Conservation (phyloP, 2,113 vertebrate genomes). For the Bos javanicus region DNA sequence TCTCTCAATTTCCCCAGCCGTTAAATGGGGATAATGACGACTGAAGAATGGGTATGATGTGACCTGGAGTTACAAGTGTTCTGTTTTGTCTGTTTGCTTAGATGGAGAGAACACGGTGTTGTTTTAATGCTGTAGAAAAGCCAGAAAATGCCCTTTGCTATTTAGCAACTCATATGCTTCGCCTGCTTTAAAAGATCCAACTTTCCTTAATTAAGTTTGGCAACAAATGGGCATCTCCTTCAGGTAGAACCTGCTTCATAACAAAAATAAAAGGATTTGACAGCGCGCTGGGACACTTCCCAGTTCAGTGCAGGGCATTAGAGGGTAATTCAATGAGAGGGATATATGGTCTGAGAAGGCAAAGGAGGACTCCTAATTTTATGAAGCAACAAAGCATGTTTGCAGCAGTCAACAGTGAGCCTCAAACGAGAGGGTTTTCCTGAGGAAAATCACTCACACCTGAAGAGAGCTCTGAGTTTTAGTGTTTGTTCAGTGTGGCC, state of each 20-base stretch:
- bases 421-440: neutral
- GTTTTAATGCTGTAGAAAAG: neutral
- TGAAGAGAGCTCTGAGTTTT: neutral
- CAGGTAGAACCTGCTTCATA: constrained; percentile 69
- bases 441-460: neutral
- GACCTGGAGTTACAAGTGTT: neutral
- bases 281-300: constrained; percentile 52
- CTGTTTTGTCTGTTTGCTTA: neutral
- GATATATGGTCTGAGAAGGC: constrained; percentile 22
- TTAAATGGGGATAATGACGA: constrained; percentile 45
- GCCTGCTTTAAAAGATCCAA: constrained; percentile 23
- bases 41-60: neutral
- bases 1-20: constrained; percentile 34
- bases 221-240: constrained; percentile 60
- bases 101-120: constrained; percentile 33
- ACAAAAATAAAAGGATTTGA: constrained; percentile 73
- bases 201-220: constrained; percentile 60
- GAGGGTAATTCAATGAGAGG: constrained; percentile 65
- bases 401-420: neutral
- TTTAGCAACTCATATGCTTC: constrained; percentile 33
- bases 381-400: constrained; percentile 5
- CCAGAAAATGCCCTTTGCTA: constrained; percentile 23
- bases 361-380: constrained; percentile 7
- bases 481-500: neutral
- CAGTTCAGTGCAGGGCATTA: constrained; percentile 57